Conservation (phyloP, 2,113 vertebrate species). For the Barnardius zonarius region DNA sequence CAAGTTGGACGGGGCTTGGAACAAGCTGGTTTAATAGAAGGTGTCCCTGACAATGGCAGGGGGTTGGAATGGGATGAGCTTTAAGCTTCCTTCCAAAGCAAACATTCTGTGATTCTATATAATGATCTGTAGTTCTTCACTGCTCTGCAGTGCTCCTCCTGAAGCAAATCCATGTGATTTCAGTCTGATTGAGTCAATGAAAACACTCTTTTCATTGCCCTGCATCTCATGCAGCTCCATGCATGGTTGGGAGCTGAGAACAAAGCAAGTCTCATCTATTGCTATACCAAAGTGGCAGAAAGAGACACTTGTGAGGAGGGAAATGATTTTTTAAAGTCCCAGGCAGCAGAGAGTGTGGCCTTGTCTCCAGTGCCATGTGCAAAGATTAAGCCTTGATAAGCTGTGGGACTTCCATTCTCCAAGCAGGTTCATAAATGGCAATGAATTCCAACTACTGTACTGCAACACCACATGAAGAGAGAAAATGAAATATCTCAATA, state of each 20-base stretch:
- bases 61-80: not conserved
- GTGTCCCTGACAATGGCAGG: not conserved
- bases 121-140: accelerated
- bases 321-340: not conserved
- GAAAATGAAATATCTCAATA: not conserved
- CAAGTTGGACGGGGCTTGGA: not conserved
- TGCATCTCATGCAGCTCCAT: accelerated
- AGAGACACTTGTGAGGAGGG: not conserved
- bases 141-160: not conserved
- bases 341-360: not conserved
- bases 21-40: not conserved
- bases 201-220: not conserved
- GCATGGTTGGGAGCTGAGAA: accelerated
- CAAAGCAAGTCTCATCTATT: not conserved
- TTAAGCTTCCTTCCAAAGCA: not conserved
- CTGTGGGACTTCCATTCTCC: not conserved
- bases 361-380: not conserved
- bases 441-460: not conserved
- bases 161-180: not conserved
- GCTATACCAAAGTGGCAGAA: not conserved
- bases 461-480: not conserved
- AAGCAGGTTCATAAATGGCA: not conserved
- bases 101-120: not conserved
- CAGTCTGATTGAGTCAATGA: accelerated
- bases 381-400: not conserved